Evolutionary conservation across 2,797 vertebrate genomes (phyloP).

Genomic region (Hybognathus amarus): DNA sequence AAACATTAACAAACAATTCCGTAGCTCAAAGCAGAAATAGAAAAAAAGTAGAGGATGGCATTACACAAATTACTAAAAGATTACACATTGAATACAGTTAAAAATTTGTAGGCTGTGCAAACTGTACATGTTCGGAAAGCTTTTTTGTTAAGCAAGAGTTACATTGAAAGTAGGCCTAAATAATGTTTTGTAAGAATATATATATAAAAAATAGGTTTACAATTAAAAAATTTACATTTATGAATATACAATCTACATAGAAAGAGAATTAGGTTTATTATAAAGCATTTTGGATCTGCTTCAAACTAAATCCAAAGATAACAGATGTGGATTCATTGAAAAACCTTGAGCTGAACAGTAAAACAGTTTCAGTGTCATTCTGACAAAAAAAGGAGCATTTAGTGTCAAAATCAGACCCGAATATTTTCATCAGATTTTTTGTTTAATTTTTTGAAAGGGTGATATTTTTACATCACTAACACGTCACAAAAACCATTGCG

Average conservation of each 20-base stretch:
- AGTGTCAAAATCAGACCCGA: no score
- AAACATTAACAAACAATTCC: neutral
- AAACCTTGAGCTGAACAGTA: no score
- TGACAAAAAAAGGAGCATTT: no score
- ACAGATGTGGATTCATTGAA: no score
- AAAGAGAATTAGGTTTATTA: no score
- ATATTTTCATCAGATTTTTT: no score
- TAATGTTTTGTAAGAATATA: neutral
- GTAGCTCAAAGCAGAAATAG: neutral
- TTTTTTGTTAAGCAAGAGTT: neutral
- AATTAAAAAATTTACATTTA: no score
- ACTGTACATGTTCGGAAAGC: neutral
- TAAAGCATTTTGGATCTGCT: no score
- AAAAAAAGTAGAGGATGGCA: neutral
- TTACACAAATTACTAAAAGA: neutral
- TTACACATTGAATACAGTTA: neutral
- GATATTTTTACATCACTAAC: slow-evolving; percentile 4
- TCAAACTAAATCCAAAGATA: no score
- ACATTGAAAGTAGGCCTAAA: neutral
- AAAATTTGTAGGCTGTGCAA: neutral
- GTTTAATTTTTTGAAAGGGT: neutral
- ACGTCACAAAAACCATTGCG: slow-evolving; percentile 31
- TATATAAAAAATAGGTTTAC: neutral
- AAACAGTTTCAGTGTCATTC: no score
- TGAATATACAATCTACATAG: no score